Evolutionary conservation across 2,797 vertebrate genomes (phyloP), one percentile per base, ranked within the genome.

Genomic region (Anniella stebbinsi): DNA sequence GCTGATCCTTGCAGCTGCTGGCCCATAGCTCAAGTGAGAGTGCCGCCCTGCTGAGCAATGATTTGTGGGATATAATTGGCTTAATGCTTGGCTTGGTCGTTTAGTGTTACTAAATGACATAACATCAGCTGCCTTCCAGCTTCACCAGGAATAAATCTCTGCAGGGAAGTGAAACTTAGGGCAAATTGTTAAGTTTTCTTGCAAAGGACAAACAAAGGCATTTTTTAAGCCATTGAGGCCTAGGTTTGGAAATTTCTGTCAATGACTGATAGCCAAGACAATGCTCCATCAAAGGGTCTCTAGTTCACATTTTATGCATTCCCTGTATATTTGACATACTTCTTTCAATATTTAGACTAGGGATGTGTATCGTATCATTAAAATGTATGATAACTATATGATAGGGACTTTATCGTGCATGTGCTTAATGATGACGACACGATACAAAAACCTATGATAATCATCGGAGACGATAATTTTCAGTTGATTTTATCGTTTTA

Each of bases 61-160:
- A 88, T 92, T 93, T 93, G 88, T 90, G 88, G 92, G 45, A 87
- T 94, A 81, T 90, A 94, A 94, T 92, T 93, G 94, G 66, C 77
- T 94, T 92, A 89, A 90, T 91, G 93, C 93, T 92, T 89, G 90
- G 76, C 82, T 94, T 88, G 84, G 54, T 87, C 48, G 0, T 90
- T 88, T 83, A 87, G 91, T 66, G 33, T 80, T 30, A 0, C 89
- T 92, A 89, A 93, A 92, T 70, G 88, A 85, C 9, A 3, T 77
- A 90, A 81, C 73, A 38, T 84, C 88, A 80, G 82, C 91, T 5
- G 0, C 87, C 84, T 86, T 93, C 92, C 54, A 8, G 87, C 84
- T 1, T 0, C 67, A 41, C 87, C 69, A 67, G 38, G 38, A 92
- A 81, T 60, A 91, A 28, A 88, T 12, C 81, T 57, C 84, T 0